Evolutionary conservation across 2,113 vertebrate species (phyloP), one percentile per base, ranked within the genome.

Genomic region (Nycticryphes semicollaris): DNA sequence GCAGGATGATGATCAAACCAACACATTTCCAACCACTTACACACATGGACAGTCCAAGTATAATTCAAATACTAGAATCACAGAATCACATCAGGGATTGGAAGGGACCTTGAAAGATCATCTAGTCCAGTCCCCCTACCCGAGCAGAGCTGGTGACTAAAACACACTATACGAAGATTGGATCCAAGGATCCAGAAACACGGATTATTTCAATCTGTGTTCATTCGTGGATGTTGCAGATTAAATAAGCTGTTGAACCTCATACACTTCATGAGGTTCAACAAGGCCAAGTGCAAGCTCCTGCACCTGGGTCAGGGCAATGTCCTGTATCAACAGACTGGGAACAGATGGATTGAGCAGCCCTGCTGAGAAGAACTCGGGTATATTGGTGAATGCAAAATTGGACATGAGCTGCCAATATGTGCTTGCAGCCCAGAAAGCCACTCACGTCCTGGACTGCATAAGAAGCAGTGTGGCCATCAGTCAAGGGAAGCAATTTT

Each of bases 131-230:
- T 39, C 39, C 39, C 39, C 12, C 39, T 39, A 39, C 39, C 39
- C 9, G 39, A 39, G 39, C 39, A 39, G 56, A 62, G 35, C 21
- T 47, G 50, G 35, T 45, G 37, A 67, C 56, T 47, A 77, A 81
- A 81, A 59, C 7, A 59, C 27, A 14, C 4, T 16, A 37, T 68
- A 19, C 0, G 4, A 72, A 45, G 79, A 59, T 0, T 21, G 28
- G 41, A 69, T 57, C 22, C 59, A 31, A 75, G 56, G 41, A 60
- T 45, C 50, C 22, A 75, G 84, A 48, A 75, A 68, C 12, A 66
- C 10, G 28, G 17, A 10, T 48, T 62, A 48, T 31, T 79, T 70
- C 76, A 85, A 73, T 14, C 33, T 45, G 30, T 2, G 47, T 1
- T 22, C 43, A 41, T 56, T 57, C 50, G 24, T 20, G 59, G 24